Evolutionary conservation across 2,888 invertebrate genomes (phyloP).

Genomic region (Apodemia duryi): DNA sequence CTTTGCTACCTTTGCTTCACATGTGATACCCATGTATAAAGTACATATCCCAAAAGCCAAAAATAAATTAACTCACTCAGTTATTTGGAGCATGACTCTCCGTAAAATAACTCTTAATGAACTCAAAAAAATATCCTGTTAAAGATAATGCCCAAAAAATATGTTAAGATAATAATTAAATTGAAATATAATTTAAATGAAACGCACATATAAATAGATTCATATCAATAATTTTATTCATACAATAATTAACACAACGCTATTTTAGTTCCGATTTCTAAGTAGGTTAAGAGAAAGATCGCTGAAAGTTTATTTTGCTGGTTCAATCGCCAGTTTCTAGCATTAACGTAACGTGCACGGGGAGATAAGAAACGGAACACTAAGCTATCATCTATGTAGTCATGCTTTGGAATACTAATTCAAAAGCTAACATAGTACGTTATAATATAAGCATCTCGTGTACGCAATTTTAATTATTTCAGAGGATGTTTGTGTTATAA

Average conservation of each 20-base stretch:
- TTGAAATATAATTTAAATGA: too few species aligned
- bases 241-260: background rate
- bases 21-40: too few species aligned
- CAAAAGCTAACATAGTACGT: conserved; percentile 7
- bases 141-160: too few species aligned
- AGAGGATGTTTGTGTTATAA: background rate
- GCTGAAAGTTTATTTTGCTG: background rate
- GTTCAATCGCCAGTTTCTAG: conserved; percentile 6
- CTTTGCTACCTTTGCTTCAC: too few species aligned
- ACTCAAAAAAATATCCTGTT: too few species aligned
- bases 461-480: conserved; percentile 4
- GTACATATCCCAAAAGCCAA: too few species aligned
- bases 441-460: background rate
- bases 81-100: too few species aligned
- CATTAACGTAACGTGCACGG: background rate
- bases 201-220: too few species aligned
- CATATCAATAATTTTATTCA: background rate
- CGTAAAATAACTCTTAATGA: too few species aligned
- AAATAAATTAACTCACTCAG: too few species aligned
- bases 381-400: conserved; percentile 13
- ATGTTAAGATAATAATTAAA: too few species aligned
- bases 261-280: background rate
- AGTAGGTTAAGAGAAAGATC: conserved; percentile 8
- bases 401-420: conserved; percentile 11
- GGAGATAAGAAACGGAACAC: conserved; percentile 6